These are phyloP conservation scores for Himalopsyche kuldschensis DNA, from an alignment of 2,888 invertebrate genomes.

Conservation along the genomic window DNA sequence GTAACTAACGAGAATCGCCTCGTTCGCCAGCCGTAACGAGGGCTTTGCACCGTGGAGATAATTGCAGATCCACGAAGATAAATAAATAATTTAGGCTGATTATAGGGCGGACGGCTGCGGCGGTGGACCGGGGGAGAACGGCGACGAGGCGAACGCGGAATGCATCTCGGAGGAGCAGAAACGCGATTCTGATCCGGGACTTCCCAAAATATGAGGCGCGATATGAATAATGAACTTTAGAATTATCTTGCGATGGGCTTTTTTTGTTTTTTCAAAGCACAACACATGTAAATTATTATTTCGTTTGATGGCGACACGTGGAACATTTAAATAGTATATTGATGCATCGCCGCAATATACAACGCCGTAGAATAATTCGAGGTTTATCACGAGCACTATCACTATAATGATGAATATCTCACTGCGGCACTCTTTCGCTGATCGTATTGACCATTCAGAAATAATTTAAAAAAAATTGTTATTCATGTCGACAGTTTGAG, in stretches of 20 bases:
- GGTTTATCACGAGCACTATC: too few species aligned
- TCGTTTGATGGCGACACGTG: too few species aligned
- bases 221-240: not conserved
- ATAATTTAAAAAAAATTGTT: too few species aligned
- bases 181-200: not conserved
- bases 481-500: not conserved
- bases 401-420: too few species aligned
- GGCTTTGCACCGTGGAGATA: slow-evolving; percentile 29
- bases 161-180: not conserved
- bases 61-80: slow-evolving; percentile 39
- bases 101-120: slow-evolving; percentile 30
- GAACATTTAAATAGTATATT: too few species aligned
- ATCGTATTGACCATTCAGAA: too few species aligned
- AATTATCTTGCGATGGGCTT: too few species aligned
- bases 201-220: not conserved
- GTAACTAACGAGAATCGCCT: not conserved
- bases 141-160: not conserved
- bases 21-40: slow-evolving; percentile 22
- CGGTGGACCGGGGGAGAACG: not conserved
- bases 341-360: too few species aligned
- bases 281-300: too few species aligned
- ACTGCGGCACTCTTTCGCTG: too few species aligned
- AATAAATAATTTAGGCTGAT: slow-evolving; percentile 39
- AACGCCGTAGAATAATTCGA: too few species aligned
- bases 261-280: too few species aligned